A percentile compares a stretch with the other conserved stretches of the same genome.
phyloP scores from a whole-genome alignment of 2,113 vertebrate genomes.

The Macaca nemestrina region DNA sequence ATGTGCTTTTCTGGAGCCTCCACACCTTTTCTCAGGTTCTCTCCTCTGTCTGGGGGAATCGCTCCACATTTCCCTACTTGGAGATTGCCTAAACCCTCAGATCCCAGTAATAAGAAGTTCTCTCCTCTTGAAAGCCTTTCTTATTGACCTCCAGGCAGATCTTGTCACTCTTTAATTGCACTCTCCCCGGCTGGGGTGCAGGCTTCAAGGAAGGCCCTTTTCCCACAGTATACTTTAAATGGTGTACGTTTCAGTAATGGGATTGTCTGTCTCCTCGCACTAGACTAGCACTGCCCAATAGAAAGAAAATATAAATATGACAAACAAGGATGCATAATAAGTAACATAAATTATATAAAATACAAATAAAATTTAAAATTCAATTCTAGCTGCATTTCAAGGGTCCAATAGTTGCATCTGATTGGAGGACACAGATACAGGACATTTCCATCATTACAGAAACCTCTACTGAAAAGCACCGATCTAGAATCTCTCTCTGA shows the following conservation, averaged over 20 bases:
- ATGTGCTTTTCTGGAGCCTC: neutral
- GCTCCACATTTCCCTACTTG: neutral
- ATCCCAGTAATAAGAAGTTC: neutral
- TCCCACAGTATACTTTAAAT: neutral
- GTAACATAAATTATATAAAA: neutral
- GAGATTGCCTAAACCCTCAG: neutral
- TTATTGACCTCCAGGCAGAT: neutral
- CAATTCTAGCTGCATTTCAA: neutral
- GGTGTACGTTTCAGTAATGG: neutral
- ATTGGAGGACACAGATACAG: neutral
- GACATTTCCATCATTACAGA: neutral
- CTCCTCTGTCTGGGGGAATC: neutral
- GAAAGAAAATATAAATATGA: neutral
- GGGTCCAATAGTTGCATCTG: neutral
- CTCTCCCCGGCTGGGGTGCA: rapidly evolving
- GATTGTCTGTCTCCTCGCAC: neutral
- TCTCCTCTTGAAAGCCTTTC: neutral
- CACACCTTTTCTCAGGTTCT: neutral
- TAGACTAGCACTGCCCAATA: neutral
- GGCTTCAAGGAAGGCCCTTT: neutral
- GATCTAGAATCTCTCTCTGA: neutral
- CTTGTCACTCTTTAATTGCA: neutral
- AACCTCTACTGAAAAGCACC: neutral
- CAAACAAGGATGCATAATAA: neutral
- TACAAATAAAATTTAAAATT: neutral